A percentile compares a stretch with the other conserved stretches of the same genome.
Conservation (phyloP, 2,113 vertebrate genomes). For the Pyrgilauda ruficollis region DNA sequence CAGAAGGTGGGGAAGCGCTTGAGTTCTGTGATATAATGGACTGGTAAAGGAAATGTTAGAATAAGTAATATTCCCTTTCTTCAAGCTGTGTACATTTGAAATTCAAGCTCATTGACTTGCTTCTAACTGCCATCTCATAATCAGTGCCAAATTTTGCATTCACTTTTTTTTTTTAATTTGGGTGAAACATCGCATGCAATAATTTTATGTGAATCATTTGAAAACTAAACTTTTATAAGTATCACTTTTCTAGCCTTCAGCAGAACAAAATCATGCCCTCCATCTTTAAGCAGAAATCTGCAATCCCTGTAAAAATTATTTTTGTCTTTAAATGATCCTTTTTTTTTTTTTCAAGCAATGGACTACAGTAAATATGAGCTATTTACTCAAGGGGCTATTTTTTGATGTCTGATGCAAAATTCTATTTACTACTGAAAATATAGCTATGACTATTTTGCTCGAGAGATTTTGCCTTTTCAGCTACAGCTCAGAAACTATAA, state of each 20-base stretch:
- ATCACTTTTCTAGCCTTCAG: neutral
- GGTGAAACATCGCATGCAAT: neutral
- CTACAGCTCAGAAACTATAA: neutral
- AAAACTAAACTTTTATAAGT: neutral
- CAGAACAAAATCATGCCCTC: neutral
- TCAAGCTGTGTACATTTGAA: neutral
- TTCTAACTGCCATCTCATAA: neutral
- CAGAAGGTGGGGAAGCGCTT: neutral
- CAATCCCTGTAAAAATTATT: neutral
- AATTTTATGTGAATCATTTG: neutral
- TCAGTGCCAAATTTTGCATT: neutral
- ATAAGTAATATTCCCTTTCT: neutral
- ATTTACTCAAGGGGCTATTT: neutral
- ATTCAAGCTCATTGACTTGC: neutral
- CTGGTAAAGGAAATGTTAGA: neutral
- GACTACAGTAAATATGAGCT: neutral
- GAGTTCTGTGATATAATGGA: neutral
- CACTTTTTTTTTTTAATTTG: neutral
- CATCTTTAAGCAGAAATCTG: neutral
- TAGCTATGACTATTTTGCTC: neutral
- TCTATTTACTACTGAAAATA: neutral
- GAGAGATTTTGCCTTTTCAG: neutral
- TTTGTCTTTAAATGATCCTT: neutral
- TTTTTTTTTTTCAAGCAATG: neutral
- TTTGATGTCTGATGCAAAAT: neutral